Base-by-base conservation (phyloP, 2,888 invertebrate genomes). In the Papilio protenor region DNA sequence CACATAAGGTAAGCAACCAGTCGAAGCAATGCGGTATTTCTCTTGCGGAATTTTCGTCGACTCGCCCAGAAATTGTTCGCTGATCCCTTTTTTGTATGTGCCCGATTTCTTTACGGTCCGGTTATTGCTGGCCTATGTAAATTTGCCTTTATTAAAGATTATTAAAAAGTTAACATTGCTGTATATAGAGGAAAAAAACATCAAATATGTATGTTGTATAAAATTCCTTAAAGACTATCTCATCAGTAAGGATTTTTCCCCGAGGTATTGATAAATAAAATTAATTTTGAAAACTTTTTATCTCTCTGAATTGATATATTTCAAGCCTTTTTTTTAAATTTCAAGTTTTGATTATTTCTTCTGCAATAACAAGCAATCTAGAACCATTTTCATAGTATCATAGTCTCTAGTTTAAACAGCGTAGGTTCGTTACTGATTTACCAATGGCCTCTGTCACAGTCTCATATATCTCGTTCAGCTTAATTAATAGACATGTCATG, bases 401-500 rank as follows among this genome's bases (percentile, higher is more conserved):
- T 59, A 33, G 40, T 23, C 2, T 40, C 40, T 52, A 75, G 66
- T 18, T 49, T 27, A 74, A 47, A 27, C 74, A 23, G 45, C 52
- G 52, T 66, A 75, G 14, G 52, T 69, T 71, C 23, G 57, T 59
- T 70, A 80, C 82, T 82, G 83, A 82, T 81, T 84, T 84, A 84
- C 83, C 83, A 84, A 84, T 82, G 82, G 79, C 79, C 75, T 76
- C 66, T 75, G 64, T 75, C 75, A 78, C 75, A 73, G 77, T 80
- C 81, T 79, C 80, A 80, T 82, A 82, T 81, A 82, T 81, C 81
- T 77, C 77, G 79, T 82, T 80, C 78, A 81, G 80, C 81, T 84
- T 84, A 84, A 84, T 84, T 84, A 84, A 80, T 78, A 64, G 77
- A 73, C 55, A n/a, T 72, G 79, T 33, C 55, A 79, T 12, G 59